These are phyloP conservation scores for Myopa testacea DNA, from an alignment of 2,888 invertebrate species.

Conservation along the genomic window DNA sequence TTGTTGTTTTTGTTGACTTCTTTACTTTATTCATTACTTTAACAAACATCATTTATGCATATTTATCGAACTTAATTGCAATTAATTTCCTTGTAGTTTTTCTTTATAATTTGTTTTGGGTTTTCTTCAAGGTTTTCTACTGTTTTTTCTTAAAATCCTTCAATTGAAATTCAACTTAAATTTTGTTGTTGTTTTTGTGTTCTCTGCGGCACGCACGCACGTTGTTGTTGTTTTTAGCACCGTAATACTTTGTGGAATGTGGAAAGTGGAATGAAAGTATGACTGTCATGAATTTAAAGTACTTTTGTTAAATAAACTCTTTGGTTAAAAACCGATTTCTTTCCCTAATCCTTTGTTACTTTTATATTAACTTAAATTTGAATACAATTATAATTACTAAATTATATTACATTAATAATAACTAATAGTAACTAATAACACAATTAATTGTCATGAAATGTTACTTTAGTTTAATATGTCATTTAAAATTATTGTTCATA, in stretches of 20 bases:
- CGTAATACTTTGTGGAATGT: neutral
- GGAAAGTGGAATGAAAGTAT: too few relatives aligned
- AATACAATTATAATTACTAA: neutral
- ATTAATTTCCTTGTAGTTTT: too few relatives aligned
- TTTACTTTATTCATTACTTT: too few relatives aligned
- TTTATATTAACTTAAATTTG: too few relatives aligned
- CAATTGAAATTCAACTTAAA: neutral
- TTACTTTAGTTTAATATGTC: neutral
- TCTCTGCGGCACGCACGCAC: neutral
- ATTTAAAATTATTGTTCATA: neutral
- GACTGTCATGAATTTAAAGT: neutral
- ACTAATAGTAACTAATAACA: neutral
- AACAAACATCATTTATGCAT: too few relatives aligned
- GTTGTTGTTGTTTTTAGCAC: too few relatives aligned
- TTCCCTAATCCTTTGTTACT: too few relatives aligned
- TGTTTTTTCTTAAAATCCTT: neutral
- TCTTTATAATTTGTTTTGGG: too few relatives aligned
- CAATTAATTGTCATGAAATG: neutral
- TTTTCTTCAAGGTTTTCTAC: too few relatives aligned
- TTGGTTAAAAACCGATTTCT: neutral
- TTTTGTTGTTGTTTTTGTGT: neutral
- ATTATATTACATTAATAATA: too few relatives aligned
- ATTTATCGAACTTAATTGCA: too few relatives aligned
- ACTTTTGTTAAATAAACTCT: constrained; percentile 6
- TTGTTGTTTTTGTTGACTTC: too few relatives aligned